A percentile compares a stretch with the other conserved stretches of the same genome.
phyloP scores from a whole-genome alignment of 1,140 invertebrate genomes.

The Sesamia nonagrioides region DNA sequence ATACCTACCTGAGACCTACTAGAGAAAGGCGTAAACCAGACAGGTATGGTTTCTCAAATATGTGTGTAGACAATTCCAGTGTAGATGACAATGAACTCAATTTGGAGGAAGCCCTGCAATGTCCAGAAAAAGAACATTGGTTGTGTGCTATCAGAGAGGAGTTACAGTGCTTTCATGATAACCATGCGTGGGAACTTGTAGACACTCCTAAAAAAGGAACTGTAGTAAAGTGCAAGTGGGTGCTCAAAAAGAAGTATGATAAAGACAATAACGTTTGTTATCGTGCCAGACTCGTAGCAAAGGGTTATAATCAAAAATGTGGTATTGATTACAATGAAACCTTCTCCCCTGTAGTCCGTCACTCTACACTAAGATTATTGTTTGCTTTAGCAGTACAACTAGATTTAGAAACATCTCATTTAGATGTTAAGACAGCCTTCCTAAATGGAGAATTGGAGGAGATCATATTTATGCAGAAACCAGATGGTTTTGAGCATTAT shows the following conservation, averaged over 20 bases:
- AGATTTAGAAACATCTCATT: no score
- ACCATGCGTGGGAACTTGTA: conserved; percentile 54
- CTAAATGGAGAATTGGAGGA: no score
- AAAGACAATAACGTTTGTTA: not conserved
- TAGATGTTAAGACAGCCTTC: conserved; percentile 15
- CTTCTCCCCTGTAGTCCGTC: not conserved
- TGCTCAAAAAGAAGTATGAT: no score
- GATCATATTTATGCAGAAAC: no score
- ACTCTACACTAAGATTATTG: no score
- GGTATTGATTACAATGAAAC: not conserved
- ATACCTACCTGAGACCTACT: no score
- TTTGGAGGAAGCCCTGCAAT: conserved; percentile 24
- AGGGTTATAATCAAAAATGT: not conserved
- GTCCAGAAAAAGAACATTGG: conserved; percentile 57
- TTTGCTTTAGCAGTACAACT: no score
- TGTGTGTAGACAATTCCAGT: not conserved
- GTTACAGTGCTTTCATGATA: conserved; percentile 58
- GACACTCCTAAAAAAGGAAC: conserved; percentile 8
- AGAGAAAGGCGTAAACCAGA: not conserved
- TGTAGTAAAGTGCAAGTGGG: no score
- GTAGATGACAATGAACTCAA: not conserved
- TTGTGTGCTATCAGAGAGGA: conserved; percentile 51
- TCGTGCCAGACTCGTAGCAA: not conserved
- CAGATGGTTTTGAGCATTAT: no score
- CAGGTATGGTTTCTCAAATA: no score